Evolutionary conservation across 1,140 invertebrate species (phyloP).

Genomic region (Drosophila kurseongensis): DNA sequence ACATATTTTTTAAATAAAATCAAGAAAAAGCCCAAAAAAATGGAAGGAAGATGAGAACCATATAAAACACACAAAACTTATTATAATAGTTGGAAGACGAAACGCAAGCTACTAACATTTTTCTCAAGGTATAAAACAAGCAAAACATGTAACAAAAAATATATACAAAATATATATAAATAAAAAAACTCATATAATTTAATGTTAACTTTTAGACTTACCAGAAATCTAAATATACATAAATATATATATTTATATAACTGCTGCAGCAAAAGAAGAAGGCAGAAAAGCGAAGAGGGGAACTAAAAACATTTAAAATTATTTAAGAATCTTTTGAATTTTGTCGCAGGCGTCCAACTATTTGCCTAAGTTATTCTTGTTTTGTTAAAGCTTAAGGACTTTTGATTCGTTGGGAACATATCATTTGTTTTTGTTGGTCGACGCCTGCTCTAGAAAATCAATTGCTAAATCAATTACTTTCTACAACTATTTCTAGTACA

Average conservation of each 20-base stretch:
- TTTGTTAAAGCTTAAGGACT: slow-evolving; percentile 61
- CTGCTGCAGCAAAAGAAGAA: slow-evolving; percentile 33
- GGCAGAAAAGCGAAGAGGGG: slow-evolving; percentile 14
- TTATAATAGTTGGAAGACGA: slow-evolving; percentile 34
- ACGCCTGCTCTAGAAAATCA: slow-evolving; percentile 26
- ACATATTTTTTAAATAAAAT: slow-evolving; percentile 78
- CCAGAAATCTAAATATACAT: slow-evolving; percentile 54
- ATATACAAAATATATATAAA: slow-evolving; percentile 55
- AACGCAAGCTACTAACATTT: slow-evolving; percentile 71
- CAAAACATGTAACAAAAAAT: slow-evolving; percentile 66
- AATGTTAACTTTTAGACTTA: slow-evolving; percentile 74
- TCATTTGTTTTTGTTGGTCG: slow-evolving; percentile 66
- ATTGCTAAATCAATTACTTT: slow-evolving; percentile 55
- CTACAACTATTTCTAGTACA: slow-evolving; percentile 27
- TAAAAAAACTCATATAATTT: slow-evolving; percentile 63
- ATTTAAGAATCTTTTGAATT: slow-evolving; percentile 19
- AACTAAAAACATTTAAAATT: slow-evolving; percentile 23
- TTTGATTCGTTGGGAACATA: slow-evolving; percentile 70
- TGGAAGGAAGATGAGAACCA: slow-evolving; percentile 15
- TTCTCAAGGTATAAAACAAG: slow-evolving; percentile 71
- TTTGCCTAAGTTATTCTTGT: slow-evolving; percentile 41
- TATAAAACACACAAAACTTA: slow-evolving; percentile 29
- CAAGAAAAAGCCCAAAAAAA: slow-evolving; percentile 53
- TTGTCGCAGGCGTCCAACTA: slow-evolving; percentile 33
- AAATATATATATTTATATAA: slow-evolving; percentile 53